Evolutionary conservation across 1,140 invertebrate species (phyloP), one percentile per base, ranked within the genome.

Genomic region (Eciton burchellii): DNA sequence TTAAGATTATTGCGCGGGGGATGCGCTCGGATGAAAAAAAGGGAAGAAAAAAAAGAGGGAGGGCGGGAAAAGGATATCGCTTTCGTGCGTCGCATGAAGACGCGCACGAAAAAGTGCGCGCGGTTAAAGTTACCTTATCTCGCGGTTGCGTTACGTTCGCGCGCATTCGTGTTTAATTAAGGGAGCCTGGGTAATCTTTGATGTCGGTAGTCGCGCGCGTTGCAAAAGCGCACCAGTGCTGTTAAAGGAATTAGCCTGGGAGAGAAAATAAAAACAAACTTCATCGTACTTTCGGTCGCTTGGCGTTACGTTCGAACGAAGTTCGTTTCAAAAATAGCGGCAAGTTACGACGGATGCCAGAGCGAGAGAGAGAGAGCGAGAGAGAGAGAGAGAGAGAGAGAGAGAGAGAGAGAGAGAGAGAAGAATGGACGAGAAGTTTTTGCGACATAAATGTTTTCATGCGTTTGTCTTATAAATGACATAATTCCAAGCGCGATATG

Each of bases 1-100:
- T 84, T 84, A 84, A 84, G 82, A 84, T 84, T 84, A 84, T 84
- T 81, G 59, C 68, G 47, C 21, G 56, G 59, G 54, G 57, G 60
- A 26, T 24, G 11, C 62, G 43, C 66, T 54, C 9, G 56, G 43
- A 60, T 19, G 26, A 54, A 62, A 71, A 81, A 66, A 74, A n/a
- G n/a, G n/a, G n/a, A n/a, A n/a, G n/a, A n/a, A n/a, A n/a, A n/a
- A n/a, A n/a, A n/a, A n/a, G n/a, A n/a, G n/a, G n/a, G n/a, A n/a
- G n/a, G n/a, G n/a, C n/a, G n/a, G n/a, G n/a, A n/a, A 83, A 63
- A 45, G 43, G 35, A 52, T 63, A 86, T 83, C 35, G 11, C 77
- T 86, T 66, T 56, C 72, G 45, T 65, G 84, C 65, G 41, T 35
- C 45, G 49, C 57, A 85, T 76, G 83, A 71, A 57, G 71, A 62